These are phyloP conservation scores for Ylistrum balloti DNA, from an alignment of 1,140 invertebrate genomes.

Conservation along the genomic window DNA sequence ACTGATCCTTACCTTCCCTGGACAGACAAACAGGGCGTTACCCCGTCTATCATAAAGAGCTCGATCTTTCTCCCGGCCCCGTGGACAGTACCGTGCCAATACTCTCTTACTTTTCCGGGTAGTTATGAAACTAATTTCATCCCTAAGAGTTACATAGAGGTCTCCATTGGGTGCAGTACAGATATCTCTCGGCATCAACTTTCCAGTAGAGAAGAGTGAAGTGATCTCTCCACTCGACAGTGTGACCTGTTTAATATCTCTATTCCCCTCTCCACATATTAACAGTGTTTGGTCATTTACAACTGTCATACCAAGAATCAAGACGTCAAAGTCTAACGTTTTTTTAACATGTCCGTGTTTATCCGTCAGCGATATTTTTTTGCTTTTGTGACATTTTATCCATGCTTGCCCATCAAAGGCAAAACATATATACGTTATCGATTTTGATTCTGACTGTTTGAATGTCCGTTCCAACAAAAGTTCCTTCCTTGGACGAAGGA, in stretches of 20 bases:
- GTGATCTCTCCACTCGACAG: background rate
- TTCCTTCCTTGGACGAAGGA: background rate
- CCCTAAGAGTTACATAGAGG: background rate
- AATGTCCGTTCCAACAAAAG: background rate
- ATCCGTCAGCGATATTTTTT: background rate
- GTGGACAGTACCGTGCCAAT: background rate
- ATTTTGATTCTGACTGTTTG: background rate
- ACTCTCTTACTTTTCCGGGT: background rate
- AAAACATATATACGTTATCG: background rate
- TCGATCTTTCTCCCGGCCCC: background rate
- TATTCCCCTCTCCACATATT: background rate
- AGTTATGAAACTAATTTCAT: background rate
- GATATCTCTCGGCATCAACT: background rate
- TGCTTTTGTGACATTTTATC: background rate
- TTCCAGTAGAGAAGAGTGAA: background rate
- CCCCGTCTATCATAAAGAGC: background rate
- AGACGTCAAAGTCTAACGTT: background rate
- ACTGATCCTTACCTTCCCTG: background rate
- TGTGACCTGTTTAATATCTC: constrained; percentile 31
- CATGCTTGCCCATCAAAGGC: background rate
- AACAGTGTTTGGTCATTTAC: constrained; percentile 3
- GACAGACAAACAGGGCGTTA: background rate
- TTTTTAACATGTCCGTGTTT: background rate
- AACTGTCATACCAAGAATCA: background rate
- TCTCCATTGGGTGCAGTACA: background rate